Percentiles rank a stretch among this genome's conserved stretches.
Evolutionary conservation across 2,888 invertebrate genomes (phyloP).

Genomic region (Metacarcinus magister): DNA sequence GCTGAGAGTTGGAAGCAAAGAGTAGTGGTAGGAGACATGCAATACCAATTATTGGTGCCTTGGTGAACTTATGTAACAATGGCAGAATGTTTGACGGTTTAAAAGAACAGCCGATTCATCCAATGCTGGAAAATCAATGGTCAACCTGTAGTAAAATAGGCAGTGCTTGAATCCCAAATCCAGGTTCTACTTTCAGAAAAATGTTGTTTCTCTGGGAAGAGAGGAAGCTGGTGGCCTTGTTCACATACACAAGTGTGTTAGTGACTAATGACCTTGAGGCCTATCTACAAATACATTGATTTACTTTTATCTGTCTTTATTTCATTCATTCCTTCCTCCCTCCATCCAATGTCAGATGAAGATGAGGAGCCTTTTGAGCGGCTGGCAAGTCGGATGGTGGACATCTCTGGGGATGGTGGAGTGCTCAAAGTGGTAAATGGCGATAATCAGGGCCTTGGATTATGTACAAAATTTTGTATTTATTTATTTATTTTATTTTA

Average conservation of each 20-base stretch:
- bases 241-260: too few relatives aligned
- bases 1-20: too few relatives aligned
- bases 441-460: not conserved
- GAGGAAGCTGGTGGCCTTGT: too few relatives aligned
- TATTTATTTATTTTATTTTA: too few relatives aligned
- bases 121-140: too few relatives aligned
- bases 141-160: too few relatives aligned
- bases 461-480: not conserved
- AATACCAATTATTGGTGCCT: too few relatives aligned
- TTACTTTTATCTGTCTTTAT: not conserved
- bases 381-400: conserved; percentile 78
- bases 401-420: conserved; percentile 82
- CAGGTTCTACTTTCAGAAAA: not conserved
- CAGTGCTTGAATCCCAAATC: not conserved
- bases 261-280: not conserved
- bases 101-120: too few relatives aligned
- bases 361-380: conserved; percentile 79
- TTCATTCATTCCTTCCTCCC: not conserved
- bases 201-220: too few relatives aligned
- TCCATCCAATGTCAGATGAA: conserved; percentile 67
- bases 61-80: too few relatives aligned
- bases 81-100: too few relatives aligned
- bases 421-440: conserved; percentile 81
- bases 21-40: too few relatives aligned
- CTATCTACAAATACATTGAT: not conserved